Conservation (phyloP, 2,888 invertebrate genomes). For the Danaus chrysippus region DNA sequence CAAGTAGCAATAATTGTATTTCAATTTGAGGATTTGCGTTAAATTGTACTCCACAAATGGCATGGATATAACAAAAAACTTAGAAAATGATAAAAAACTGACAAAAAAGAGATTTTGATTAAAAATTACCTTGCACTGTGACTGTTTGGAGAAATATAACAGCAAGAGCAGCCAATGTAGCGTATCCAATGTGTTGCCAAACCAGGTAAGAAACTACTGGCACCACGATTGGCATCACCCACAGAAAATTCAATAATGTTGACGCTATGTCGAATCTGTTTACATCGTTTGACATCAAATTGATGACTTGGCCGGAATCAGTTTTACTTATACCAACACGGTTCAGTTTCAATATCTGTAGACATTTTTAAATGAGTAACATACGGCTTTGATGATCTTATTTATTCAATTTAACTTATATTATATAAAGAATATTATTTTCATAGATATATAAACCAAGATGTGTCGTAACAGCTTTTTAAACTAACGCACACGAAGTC, state of each 20-base stretch:
- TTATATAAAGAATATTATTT: neutral
- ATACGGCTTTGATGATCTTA: too few relatives aligned
- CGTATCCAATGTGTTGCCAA: slow-evolving; percentile 68
- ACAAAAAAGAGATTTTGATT: neutral
- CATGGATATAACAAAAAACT: too few relatives aligned
- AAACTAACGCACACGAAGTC: too few relatives aligned
- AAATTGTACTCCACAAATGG: too few relatives aligned
- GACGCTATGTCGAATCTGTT: slow-evolving; percentile 87
- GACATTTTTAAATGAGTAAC: slow-evolving; percentile 25
- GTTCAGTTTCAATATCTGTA: slow-evolving; percentile 72
- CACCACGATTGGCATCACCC: slow-evolving; percentile 89
- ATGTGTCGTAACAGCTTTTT: too few relatives aligned
- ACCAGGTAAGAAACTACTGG: slow-evolving; percentile 74
- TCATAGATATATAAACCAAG: neutral
- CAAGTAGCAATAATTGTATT: too few relatives aligned
- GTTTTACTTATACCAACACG: slow-evolving; percentile 80
- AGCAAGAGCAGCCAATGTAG: slow-evolving; percentile 59
- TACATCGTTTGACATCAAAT: slow-evolving; percentile 91
- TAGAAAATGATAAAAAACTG: neutral
- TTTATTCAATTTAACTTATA: neutral
- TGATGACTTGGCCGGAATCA: slow-evolving; percentile 88
- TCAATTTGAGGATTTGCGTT: too few relatives aligned
- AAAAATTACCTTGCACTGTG: slow-evolving; percentile 68
- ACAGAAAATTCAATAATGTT: slow-evolving; percentile 85
- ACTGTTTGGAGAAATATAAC: slow-evolving; percentile 81